phyloP scores from a whole-genome alignment of 2,797 vertebrate genomes.

The Leptoclinus maculatus region DNA sequence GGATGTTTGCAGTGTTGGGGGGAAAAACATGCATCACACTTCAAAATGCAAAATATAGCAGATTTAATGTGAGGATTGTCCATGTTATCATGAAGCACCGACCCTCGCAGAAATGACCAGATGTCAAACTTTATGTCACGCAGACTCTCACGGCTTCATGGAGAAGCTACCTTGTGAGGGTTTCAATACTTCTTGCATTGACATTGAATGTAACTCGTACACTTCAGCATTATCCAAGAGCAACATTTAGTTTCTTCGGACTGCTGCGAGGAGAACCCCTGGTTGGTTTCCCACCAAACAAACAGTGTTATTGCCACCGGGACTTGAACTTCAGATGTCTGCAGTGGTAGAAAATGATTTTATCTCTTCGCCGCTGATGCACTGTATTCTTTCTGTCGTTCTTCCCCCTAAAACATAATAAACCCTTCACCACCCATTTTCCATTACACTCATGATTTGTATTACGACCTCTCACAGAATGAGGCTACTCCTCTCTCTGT shows the following conservation, averaged over 20 bases:
- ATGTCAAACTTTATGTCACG: too few relatives aligned
- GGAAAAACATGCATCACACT: background rate
- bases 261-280: background rate
- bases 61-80: too few relatives aligned
- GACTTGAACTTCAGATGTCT: background rate
- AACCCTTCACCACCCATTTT: constrained; percentile 23
- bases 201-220: background rate
- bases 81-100: too few relatives aligned
- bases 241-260: background rate
- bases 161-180: background rate
- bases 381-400: background rate
- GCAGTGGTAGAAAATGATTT: constrained; percentile 8
- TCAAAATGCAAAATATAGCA: background rate
- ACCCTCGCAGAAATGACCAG: too few relatives aligned
- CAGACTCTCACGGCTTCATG: background rate
- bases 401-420: background rate
- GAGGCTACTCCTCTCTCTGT: background rate
- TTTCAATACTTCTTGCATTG: background rate
- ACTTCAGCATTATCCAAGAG: background rate
- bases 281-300: background rate
- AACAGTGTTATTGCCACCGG: background rate
- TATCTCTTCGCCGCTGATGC: background rate
- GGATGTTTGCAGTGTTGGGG: background rate
- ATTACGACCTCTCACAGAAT: background rate
- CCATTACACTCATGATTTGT: background rate